phyloP scores from a whole-genome alignment of 2,797 vertebrate species.

The Ciconia nigra region DNA sequence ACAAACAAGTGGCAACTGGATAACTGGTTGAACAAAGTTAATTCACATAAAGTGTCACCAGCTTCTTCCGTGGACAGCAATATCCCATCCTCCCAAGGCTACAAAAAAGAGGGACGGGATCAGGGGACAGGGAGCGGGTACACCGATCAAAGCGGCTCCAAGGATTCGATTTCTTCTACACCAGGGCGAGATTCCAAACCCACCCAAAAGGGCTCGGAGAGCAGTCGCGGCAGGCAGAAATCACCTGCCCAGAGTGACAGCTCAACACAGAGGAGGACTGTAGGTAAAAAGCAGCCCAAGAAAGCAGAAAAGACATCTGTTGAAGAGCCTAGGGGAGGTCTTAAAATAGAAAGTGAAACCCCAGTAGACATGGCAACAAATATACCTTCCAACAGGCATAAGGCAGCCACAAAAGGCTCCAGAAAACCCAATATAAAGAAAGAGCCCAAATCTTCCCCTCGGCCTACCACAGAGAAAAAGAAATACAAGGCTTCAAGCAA shows the following conservation, averaged over 20 bases:
- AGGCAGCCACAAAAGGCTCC: constrained; percentile 93
- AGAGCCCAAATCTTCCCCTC: constrained; percentile 92
- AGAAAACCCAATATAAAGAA: constrained; percentile 96
- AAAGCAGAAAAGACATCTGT: constrained; percentile 90
- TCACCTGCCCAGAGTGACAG: constrained; percentile 93
- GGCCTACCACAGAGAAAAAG: constrained; percentile 86
- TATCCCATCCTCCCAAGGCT: constrained; percentile 86
- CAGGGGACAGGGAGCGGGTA: constrained; percentile 83
- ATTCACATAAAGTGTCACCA: constrained; percentile 88
- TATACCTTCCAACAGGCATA: constrained; percentile 84
- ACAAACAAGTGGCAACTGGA: constrained; percentile 98
- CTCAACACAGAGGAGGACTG: constrained; percentile 82
- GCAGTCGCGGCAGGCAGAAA: constrained; percentile 89
- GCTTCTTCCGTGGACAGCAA: constrained; percentile 93
- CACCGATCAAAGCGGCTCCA: constrained; percentile 83
- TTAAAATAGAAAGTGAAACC: constrained; percentile 95
- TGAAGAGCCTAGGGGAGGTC: constrained; percentile 91
- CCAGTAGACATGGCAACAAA: constrained; percentile 87
- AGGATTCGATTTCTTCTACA: constrained; percentile 84
- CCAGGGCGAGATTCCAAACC: constrained; percentile 87
- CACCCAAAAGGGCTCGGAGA: constrained; percentile 88
- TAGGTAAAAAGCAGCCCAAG: constrained; percentile 97
- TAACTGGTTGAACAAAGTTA: constrained; percentile 97
- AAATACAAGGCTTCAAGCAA: constrained; percentile 89
- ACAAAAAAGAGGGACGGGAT: constrained; percentile 92